phyloP scores from a whole-genome alignment of 2,888 invertebrate genomes.

The Trissoscelio sp. region DNA sequence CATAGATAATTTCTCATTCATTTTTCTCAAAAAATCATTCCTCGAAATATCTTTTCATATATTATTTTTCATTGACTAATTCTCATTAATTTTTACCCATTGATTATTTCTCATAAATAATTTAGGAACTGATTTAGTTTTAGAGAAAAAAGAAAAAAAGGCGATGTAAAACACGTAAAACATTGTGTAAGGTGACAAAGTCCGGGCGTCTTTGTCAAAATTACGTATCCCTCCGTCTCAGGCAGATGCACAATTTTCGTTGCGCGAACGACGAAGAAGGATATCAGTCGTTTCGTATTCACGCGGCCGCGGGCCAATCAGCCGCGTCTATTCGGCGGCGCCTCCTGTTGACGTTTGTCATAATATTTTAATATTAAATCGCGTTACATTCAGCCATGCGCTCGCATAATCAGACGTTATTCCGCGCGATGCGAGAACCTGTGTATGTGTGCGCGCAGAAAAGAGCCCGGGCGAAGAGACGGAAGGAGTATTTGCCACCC shows the following conservation, averaged over 20 bases:
- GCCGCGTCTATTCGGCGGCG: constrained; percentile 76
- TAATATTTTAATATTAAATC: constrained; percentile 84
- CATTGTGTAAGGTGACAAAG: constrained; percentile 9
- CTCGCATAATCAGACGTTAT: constrained; percentile 82
- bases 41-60: too few relatives aligned
- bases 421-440: constrained; percentile 67
- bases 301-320: constrained; percentile 81
- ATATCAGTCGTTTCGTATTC: constrained; percentile 81
- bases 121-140: too few relatives aligned
- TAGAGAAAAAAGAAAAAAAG: neutral
- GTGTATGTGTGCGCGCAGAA: constrained; percentile 52
- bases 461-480: constrained; percentile 62
- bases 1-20: too few relatives aligned
- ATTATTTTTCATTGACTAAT: too few relatives aligned
- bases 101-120: too few relatives aligned
- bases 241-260: constrained; percentile 52
- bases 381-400: constrained; percentile 83
- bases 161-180: too few relatives aligned
- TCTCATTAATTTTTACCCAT: too few relatives aligned
- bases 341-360: constrained; percentile 83
- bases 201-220: constrained; percentile 4
- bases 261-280: constrained; percentile 53
- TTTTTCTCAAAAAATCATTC: too few relatives aligned
- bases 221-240: constrained; percentile 25
- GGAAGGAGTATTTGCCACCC: constrained; percentile 74